Percentiles rank a stretch among this genome's conserved stretches.
Conservation (phyloP, 2,113 vertebrate species). For the Lonchura striata region DNA sequence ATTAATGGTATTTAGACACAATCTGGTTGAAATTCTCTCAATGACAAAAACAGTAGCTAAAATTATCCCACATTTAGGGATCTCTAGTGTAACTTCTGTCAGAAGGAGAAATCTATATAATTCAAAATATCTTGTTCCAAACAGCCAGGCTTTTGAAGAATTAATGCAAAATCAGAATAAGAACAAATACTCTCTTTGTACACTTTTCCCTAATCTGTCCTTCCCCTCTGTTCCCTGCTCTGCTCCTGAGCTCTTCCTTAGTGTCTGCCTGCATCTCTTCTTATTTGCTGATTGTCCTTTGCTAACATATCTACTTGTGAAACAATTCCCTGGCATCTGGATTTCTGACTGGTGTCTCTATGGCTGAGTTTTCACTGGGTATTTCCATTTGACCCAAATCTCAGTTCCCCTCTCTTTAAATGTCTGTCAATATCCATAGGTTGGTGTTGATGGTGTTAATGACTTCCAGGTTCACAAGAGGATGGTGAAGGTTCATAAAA, state of each 20-base stretch:
- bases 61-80: background rate
- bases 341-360: background rate
- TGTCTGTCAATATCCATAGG: background rate
- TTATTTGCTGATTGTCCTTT: background rate
- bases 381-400: background rate
- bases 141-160: background rate
- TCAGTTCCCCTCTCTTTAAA: background rate
- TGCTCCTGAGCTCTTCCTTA: background rate
- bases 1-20: background rate
- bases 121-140: background rate
- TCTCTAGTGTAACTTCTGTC: background rate
- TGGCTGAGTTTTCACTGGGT: background rate
- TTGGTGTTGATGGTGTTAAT: background rate
- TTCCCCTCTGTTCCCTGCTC: background rate
- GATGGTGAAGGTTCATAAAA: background rate
- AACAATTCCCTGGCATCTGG: background rate
- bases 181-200: background rate
- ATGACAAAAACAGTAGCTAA: background rate
- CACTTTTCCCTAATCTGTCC: background rate
- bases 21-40: background rate
- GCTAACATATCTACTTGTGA: background rate
- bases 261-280: background rate
- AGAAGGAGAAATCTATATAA: background rate
- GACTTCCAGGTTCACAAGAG: background rate
- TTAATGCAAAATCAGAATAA: background rate